These are phyloP conservation scores for Stichodactyla mertensii DNA, from an alignment of 64 coral and sea anemone species.

Conservation along the genomic window DNA sequence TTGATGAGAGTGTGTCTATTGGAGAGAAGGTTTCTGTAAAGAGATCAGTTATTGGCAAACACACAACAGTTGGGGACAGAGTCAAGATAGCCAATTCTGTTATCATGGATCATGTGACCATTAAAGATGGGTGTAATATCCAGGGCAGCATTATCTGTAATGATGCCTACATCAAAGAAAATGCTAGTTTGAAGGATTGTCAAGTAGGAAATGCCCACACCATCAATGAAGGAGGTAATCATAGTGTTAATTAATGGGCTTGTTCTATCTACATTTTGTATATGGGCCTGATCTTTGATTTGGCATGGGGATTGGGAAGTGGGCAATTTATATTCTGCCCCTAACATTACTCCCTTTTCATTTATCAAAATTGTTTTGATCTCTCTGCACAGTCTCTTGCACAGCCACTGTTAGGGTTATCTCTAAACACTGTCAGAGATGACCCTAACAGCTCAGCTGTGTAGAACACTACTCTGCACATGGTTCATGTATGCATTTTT, in stretches of 20 bases:
- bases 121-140: constrained; percentile 91
- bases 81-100: constrained; percentile 98
- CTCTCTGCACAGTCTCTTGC: too few relatives aligned
- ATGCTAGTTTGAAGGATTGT: constrained; percentile 87
- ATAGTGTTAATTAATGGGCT: neutral
- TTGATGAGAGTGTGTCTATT: constrained; percentile 85
- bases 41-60: constrained; percentile 96
- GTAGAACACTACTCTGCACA: too few relatives aligned
- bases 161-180: constrained; percentile 95
- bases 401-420: too few relatives aligned
- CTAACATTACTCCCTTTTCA: too few relatives aligned
- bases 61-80: constrained; percentile 83
- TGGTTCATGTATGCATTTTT: too few relatives aligned
- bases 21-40: constrained; percentile 95
- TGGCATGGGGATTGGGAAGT: too few relatives aligned
- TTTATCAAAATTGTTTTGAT: too few relatives aligned
- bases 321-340: too few relatives aligned
- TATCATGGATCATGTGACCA: constrained; percentile 99
- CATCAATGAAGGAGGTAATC: constrained; percentile 69
- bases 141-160: constrained; percentile 85
- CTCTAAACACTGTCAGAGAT: too few relatives aligned
- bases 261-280: too few relatives aligned
- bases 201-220: constrained; percentile 94
- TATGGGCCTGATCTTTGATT: too few relatives aligned
- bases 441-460: too few relatives aligned